Evolutionary conservation across 2,113 vertebrate genomes (phyloP).

Genomic region (Leptobrachium leishanense): DNA sequence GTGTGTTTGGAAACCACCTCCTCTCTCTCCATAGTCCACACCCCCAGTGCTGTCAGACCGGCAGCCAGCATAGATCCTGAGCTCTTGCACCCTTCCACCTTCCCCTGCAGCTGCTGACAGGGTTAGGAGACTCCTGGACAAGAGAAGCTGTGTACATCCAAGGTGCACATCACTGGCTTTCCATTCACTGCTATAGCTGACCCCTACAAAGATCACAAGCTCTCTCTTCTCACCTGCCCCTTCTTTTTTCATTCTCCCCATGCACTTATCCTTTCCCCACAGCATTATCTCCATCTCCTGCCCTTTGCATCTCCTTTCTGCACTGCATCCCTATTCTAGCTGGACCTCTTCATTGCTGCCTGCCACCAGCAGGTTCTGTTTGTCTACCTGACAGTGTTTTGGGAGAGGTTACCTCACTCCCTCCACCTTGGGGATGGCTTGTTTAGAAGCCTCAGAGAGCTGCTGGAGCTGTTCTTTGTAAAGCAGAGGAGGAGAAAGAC

Average conservation of each 20-base stretch:
- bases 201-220: background rate
- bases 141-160: background rate
- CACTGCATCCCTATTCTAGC: background rate
- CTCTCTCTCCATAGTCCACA: slow-evolving; percentile 29
- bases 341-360: background rate
- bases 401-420: slow-evolving; percentile 18
- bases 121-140: background rate
- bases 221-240: slow-evolving; percentile 7
- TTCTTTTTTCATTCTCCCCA: no score
- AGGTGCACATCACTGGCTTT: background rate
- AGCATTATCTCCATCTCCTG: background rate
- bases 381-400: slow-evolving; percentile 17
- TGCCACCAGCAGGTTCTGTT: background rate
- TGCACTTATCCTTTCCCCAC: background rate
- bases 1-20: slow-evolving; percentile 11
- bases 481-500: background rate
- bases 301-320: background rate
- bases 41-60: slow-evolving; percentile 34
- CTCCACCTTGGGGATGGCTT: slow-evolving; percentile 16
- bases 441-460: slow-evolving; percentile 18
- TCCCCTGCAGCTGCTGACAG: background rate
- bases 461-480: slow-evolving; percentile 17
- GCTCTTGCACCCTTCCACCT: background rate
- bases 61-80: background rate
- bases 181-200: background rate